These are phyloP conservation scores for Gymnoscopelus braueri DNA, from an alignment of 2,797 vertebrate species.

Conservation along the genomic window DNA sequence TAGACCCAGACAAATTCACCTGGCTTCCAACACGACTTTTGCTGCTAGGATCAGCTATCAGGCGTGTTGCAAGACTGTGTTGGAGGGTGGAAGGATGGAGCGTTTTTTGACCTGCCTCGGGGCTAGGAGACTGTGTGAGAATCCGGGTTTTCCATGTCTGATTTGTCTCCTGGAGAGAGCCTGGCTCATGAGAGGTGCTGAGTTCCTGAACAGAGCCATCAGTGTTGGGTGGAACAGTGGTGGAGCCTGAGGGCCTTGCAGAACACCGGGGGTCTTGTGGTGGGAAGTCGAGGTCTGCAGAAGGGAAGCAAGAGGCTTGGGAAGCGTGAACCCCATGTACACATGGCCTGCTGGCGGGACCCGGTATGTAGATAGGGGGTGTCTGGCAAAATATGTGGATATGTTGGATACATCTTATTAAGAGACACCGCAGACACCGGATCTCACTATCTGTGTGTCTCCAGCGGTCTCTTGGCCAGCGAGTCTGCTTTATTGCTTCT, in stretches of 20 bases:
- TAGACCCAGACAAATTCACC: constrained; percentile 28
- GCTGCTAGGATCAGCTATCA: constrained; percentile 12
- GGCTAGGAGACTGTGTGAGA: constrained; percentile 52
- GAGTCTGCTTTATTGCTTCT: constrained; percentile 39
- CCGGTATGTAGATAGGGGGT: constrained; percentile 55
- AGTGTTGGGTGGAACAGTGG: constrained; percentile 57
- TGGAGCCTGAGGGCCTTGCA: constrained; percentile 54
- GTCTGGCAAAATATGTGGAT: constrained; percentile 70
- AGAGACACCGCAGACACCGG: constrained; percentile 54
- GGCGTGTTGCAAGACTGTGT: constrained; percentile 20
- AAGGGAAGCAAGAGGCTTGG: constrained; percentile 58
- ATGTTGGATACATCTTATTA: constrained; percentile 65
- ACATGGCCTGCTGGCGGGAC: constrained; percentile 64
- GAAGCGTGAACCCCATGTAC: constrained; percentile 66
- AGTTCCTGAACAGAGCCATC: constrained; percentile 68
- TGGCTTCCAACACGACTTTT: constrained; percentile 17
- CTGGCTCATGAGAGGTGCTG: constrained; percentile 52
- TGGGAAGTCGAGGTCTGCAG: constrained; percentile 70
- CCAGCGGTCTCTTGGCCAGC: constrained; percentile 41
- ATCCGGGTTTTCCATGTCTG: constrained; percentile 53
- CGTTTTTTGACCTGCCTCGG: constrained; percentile 41
- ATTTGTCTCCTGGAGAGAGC: constrained; percentile 59
- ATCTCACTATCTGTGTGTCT: constrained; percentile 56
- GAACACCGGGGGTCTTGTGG: constrained; percentile 67
- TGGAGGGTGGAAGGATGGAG: constrained; percentile 16